Conservation (phyloP, 2,888 invertebrate genomes). For the Euproctis similis region DNA sequence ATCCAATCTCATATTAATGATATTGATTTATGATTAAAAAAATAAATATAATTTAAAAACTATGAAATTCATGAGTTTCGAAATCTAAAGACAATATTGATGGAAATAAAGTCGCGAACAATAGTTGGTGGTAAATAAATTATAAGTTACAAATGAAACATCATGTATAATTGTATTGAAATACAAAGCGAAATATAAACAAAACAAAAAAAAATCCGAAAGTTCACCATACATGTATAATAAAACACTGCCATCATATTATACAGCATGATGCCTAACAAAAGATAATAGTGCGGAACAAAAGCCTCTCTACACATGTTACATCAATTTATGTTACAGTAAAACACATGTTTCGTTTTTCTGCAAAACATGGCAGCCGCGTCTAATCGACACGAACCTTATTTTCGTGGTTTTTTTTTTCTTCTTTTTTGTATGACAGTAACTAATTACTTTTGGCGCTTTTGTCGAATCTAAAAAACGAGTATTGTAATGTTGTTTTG, state of each 20-base stretch:
- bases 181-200: slow-evolving; percentile 4
- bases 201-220: slow-evolving; percentile 4
- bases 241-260: slow-evolving; percentile 6
- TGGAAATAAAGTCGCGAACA: too few species aligned
- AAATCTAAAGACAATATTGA: too few species aligned
- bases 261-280: slow-evolving; percentile 8
- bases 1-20: too few species aligned
- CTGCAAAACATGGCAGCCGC: slow-evolving; percentile 15
- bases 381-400: slow-evolving; percentile 14
- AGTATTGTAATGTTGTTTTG: slow-evolving; percentile 3
- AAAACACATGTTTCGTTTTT: slow-evolving; percentile 13
- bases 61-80: too few species aligned
- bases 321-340: slow-evolving; percentile 12
- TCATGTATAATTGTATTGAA: too few species aligned
- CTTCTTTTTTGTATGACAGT: slow-evolving; percentile 10
- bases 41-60: too few species aligned
- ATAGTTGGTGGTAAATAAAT: too few species aligned
- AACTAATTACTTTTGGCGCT: slow-evolving; percentile 18
- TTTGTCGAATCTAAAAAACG: slow-evolving; percentile 5
- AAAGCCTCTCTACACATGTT: slow-evolving; percentile 11
- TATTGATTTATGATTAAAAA: too few species aligned
- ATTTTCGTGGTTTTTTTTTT: too few species aligned
- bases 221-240: slow-evolving; percentile 1
- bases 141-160: too few species aligned
- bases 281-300: slow-evolving; percentile 17